Evolutionary conservation across 2,888 invertebrate genomes (phyloP).

Genomic region (Oxycera nigricornis): DNA sequence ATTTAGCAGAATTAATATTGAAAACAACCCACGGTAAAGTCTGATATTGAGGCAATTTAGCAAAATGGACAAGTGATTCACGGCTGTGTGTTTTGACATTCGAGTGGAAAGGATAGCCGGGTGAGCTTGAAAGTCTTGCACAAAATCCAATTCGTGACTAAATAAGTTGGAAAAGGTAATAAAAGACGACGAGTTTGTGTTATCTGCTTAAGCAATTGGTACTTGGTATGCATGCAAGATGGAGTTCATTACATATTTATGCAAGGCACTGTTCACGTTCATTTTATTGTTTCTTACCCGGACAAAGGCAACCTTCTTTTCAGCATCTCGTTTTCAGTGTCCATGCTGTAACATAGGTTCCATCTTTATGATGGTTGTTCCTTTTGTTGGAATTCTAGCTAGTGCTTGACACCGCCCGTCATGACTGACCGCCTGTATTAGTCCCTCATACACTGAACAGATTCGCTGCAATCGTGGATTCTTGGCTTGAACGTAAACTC

Average conservation of each 20-base stretch:
- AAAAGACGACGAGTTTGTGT: constrained; percentile 42
- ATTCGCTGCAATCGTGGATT: constrained; percentile 26
- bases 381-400: background rate
- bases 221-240: constrained; percentile 48
- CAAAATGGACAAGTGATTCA: constrained; percentile 31
- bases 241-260: constrained; percentile 46
- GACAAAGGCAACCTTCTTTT: constrained; percentile 29
- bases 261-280: constrained; percentile 45
- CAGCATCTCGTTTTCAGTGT: constrained; percentile 33
- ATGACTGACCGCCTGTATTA: background rate
- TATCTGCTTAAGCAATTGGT: constrained; percentile 45
- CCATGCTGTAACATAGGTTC: constrained; percentile 42
- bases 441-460: background rate
- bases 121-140: background rate
- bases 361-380: constrained; percentile 42
- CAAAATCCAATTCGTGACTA: constrained; percentile 35
- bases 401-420: background rate
- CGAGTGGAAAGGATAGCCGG: background rate
- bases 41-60: constrained; percentile 22
- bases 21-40: background rate
- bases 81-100: background rate
- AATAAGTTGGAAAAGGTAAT: constrained; percentile 27
- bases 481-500: constrained; percentile 35
- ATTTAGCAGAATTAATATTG: constrained; percentile 20
- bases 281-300: constrained; percentile 44